Evolutionary conservation across 2,113 vertebrate genomes (phyloP).

Genomic region (Podarcis muralis): DNA sequence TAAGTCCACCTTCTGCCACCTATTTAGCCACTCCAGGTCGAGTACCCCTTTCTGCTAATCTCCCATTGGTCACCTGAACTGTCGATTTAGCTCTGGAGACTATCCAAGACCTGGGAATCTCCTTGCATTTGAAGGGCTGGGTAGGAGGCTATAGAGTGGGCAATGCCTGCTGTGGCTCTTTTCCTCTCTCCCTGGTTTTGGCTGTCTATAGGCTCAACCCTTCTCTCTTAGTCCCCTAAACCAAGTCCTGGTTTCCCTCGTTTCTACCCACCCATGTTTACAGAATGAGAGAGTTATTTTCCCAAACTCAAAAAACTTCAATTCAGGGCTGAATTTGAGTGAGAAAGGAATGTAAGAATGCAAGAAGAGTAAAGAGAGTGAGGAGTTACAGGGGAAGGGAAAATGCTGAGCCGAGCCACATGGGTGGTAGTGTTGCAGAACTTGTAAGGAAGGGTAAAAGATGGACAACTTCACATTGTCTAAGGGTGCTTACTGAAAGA

Average conservation of each 20-base stretch:
- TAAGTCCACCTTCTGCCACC: neutral
- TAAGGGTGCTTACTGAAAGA: neutral
- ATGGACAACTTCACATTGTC: neutral
- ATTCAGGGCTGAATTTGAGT: neutral
- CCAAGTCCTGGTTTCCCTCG: neutral
- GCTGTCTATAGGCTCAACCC: neutral
- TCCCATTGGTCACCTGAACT: neutral
- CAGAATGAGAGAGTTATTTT: neutral
- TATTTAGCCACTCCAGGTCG: neutral
- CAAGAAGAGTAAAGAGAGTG: neutral
- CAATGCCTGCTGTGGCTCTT: neutral
- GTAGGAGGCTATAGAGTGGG: neutral
- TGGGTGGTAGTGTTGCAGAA: neutral
- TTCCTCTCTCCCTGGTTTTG: neutral
- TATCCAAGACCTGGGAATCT: neutral
- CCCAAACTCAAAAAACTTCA: neutral
- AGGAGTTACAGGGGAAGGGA: neutral
- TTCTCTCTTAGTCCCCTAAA: neutral
- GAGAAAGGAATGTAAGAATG: neutral
- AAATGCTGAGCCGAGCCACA: neutral
- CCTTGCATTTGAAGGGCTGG: neutral
- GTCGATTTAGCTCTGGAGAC: neutral
- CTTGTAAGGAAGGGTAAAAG: neutral
- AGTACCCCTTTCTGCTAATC: neutral
- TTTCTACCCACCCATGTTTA: neutral